A percentile compares a stretch with the other conserved stretches of the same genome.
Conservation (phyloP, 1,140 invertebrate genomes). For the Hycleus cichorii region DNA sequence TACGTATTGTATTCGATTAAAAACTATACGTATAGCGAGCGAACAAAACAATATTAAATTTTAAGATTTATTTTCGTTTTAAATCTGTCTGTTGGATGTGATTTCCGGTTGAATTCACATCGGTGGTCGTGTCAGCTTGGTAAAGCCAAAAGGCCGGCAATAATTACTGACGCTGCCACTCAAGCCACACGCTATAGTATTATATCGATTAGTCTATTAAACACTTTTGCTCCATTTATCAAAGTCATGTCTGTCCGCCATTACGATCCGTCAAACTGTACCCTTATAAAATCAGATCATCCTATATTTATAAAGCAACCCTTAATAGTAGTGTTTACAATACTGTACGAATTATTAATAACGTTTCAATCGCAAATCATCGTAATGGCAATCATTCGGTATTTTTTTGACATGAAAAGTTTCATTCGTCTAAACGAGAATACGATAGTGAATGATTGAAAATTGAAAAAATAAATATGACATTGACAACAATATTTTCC, state of each 20-base stretch:
- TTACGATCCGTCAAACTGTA: slow-evolving; percentile 13
- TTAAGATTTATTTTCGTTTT: no score
- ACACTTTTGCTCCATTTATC: slow-evolving; percentile 39
- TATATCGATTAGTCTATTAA: slow-evolving; percentile 43
- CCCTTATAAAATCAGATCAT: slow-evolving; percentile 13
- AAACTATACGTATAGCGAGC: no score
- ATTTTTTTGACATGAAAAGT: no score
- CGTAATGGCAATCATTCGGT: not conserved
- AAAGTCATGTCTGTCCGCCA: slow-evolving; percentile 31
- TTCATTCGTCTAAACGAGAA: no score
- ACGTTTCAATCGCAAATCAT: not conserved
- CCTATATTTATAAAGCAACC: slow-evolving; percentile 4
- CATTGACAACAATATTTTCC: no score
- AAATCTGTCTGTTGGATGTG: no score
- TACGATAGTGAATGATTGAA: no score
- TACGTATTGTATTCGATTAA: no score
- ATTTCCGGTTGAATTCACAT: not conserved
- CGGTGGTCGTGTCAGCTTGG: slow-evolving; percentile 19
- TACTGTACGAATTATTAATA: slow-evolving; percentile 4
- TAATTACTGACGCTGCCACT: slow-evolving; percentile 38
- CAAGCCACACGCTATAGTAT: slow-evolving; percentile 34
- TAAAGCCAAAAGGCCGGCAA: slow-evolving; percentile 28
- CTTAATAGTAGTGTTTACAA: slow-evolving; percentile 11
- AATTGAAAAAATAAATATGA: no score
- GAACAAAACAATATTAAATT: no score